Evolutionary conservation across 1,140 invertebrate species (phyloP).

Genomic region (Trichogramma pretiosum): DNA sequence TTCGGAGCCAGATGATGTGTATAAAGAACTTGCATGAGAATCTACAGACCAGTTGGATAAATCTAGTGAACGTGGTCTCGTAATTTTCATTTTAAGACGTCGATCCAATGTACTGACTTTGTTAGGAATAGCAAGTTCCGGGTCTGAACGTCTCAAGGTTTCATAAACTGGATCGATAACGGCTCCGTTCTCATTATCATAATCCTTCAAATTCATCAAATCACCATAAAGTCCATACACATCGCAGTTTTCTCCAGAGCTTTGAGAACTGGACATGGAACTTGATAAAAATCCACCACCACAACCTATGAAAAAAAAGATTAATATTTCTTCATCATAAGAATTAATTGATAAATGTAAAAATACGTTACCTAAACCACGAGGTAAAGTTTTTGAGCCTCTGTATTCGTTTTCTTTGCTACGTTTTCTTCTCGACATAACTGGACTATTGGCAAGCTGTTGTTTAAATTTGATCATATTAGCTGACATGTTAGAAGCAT

Average conservation of each 20-base stretch:
- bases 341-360: neutral
- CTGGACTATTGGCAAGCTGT: constrained; percentile 56
- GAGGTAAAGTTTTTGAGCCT: constrained; percentile 69
- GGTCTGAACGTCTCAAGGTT: constrained; percentile 66
- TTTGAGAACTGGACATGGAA: constrained; percentile 49
- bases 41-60: constrained; percentile 82
- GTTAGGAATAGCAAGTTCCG: constrained; percentile 71
- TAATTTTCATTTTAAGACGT: constrained; percentile 68
- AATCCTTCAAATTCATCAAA: constrained; percentile 80
- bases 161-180: constrained; percentile 65
- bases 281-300: constrained; percentile 48
- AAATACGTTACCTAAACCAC: constrained; percentile 47
- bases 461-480: constrained; percentile 53
- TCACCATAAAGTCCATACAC: constrained; percentile 85
- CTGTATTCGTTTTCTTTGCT: constrained; percentile 61
- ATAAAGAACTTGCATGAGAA: constrained; percentile 70
- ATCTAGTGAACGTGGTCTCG: constrained; percentile 70
- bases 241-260: constrained; percentile 63
- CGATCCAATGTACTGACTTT: constrained; percentile 72
- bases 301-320: constrained; percentile 17
- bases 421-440: constrained; percentile 57
- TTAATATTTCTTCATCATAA: too few species aligned
- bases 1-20: constrained; percentile 72
- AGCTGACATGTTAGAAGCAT: constrained; percentile 32
- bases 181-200: constrained; percentile 67